These are phyloP conservation scores for Hypsibius dujardini DNA, from an alignment of 1,140 invertebrate species.

Conservation along the genomic window DNA sequence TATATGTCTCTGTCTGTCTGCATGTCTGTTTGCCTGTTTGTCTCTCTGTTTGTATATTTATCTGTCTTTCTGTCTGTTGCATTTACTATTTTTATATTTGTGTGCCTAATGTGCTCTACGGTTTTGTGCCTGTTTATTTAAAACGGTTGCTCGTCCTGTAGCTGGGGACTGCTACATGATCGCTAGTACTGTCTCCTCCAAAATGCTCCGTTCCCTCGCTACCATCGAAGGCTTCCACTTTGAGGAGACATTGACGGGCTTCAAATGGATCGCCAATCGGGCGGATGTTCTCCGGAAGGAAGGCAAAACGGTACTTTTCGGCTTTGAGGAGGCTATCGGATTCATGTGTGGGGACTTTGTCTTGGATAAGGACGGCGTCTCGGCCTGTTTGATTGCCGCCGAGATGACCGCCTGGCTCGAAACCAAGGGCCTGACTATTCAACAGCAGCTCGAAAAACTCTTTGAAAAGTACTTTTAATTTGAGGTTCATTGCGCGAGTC, in stretches of 20 bases:
- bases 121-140: conserved; percentile 12
- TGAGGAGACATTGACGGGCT: conserved; percentile 89
- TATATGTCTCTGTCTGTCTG: too few relatives aligned
- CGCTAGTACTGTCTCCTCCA: conserved; percentile 88
- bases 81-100: too few relatives aligned
- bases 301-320: conserved; percentile 64
- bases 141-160: conserved; percentile 24
- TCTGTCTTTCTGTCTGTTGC: too few relatives aligned
- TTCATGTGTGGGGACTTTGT: conserved; percentile 77
- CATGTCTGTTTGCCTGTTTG: too few relatives aligned
- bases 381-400: conserved; percentile 55
- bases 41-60: too few relatives aligned
- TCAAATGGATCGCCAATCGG: conserved; percentile 98
- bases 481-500: not conserved
- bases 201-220: conserved; percentile 71
- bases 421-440: conserved; percentile 44
- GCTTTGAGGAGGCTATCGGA: conserved; percentile 69
- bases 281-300: conserved; percentile 46
- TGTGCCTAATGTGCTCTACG: too few relatives aligned
- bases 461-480: conserved; percentile 39
- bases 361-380: conserved; percentile 87
- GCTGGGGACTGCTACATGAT: conserved; percentile 54
- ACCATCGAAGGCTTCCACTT: conserved; percentile 62
- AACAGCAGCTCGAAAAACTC: conserved; percentile 56
- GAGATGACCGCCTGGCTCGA: conserved; percentile 56